Evolutionary conservation across 1,140 invertebrate genomes (phyloP), one percentile per base, ranked within the genome.

Genomic region (Contarinia nasturtii): DNA sequence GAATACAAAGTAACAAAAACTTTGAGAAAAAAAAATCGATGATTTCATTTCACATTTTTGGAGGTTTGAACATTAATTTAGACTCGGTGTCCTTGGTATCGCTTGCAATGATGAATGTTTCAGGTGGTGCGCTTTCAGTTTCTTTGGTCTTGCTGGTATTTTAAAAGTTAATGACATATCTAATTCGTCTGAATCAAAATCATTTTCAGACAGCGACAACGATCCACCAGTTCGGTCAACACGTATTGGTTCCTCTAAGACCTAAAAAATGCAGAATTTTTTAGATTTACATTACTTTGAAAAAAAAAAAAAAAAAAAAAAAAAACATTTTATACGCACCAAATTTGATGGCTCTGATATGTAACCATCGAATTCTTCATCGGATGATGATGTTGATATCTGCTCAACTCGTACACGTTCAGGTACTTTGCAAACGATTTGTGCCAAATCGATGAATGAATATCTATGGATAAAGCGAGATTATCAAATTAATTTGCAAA

Each of bases 381-480:
- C 82, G 51, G 85, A 75, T 55, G 70, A 71, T 55, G 55, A 64
- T 27, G 27, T 27, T 18, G 59, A 41, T 68, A 41, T 67, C 65
- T 40, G 69, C 66, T 53, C 74, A 65, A 53, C 69, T 64, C 45
- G 68, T 72, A 46, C 67, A 63, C 45, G 70, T 65, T 50, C 67
- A 52, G 45, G 66, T 43, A 95, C 83, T 58, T 88, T 82, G 56
- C 88, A 94, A 37, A 97, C 89, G 74, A 95, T 87, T 69, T 95
- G 88, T 12, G 92, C 91, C 33, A 97, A 69, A 71, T 96, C 91
- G 15, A 91, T 95, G 67, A 95, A 97, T 14, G 83, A 88, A 53
- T 88, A 87, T 14, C 79, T 64, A 53, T 12, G n/a, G n/a, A 48
- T 20, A 17, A 48, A 8, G 8, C 11, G 12, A 21, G 20, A 22